Evolutionary conservation across 1,140 invertebrate genomes (phyloP), one percentile per base, ranked within the genome.

Genomic region (Anagrus nilaparvatae): DNA sequence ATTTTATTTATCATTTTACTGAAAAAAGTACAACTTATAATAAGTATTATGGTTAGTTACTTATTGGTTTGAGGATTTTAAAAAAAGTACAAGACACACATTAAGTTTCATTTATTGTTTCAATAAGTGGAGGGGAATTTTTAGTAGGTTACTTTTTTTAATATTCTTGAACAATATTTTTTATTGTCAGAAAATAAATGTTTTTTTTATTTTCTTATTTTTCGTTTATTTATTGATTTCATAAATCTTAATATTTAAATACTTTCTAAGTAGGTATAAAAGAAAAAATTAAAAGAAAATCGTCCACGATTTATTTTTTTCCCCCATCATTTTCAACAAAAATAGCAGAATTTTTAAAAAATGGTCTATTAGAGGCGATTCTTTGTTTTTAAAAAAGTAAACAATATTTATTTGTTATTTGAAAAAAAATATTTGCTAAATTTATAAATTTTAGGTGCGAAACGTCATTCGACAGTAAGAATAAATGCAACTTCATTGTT

Each of bases 121-220:
- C 19, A 5, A 9, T 14, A 13, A 3, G 18, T 18, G 44, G 50
- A 42, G 44, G 50, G 50, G 44, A 28, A 13, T 29, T 35, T 34
- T 49, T 49, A 52, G 42, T 52, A 44, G 50, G 50, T 52, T 52
- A 49, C 47, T 47, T 46, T 49, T 48, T 34, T 44, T 40, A 24
- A 25, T 27, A 38, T 13, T 14, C 24, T 27, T 12, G 24, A 12
- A 6, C 24, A 6, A 12, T 27, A 7, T 7, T 27, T 27, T 27
- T 27, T 12, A 27, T 27, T 6, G 24, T 12, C 24, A 7, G 24
- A 6, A 6, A 12, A 27, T 12, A 27, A 27, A 27, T 6, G 6
- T 27, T 27, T 12, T 7, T 27, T 6, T 27, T 6, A 27, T 12
- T 7, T 12, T 27, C 24, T 6, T 12, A 27, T 27, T 27, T 27